Base-by-base conservation (phyloP, 2,113 vertebrate genomes). In the Helogale parvula region DNA sequence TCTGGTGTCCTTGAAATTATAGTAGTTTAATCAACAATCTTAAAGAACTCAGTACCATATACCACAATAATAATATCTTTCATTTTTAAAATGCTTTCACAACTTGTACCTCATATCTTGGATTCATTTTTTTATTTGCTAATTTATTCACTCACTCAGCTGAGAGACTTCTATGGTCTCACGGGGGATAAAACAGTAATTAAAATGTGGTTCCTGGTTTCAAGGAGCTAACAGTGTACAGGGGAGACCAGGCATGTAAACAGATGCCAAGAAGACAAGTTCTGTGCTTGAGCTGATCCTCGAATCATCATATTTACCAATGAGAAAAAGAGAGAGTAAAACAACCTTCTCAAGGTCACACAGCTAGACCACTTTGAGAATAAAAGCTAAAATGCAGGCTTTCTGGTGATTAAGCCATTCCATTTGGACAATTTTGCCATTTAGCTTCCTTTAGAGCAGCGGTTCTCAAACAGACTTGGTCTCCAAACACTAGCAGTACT, bases 41-140 rank as follows among this genome's bases (percentile, higher is more conserved):
- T 45, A 50, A 91, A 94, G 85, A 94, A 93, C 14, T 52, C 50
- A 35, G 7, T 76, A 47, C 19, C 29, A 29, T 33, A 31, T 57
- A 45, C 3, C 38, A 52, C 25, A 45, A 63, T 79, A 72, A 86
- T 88, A 92, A 72, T 41, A 60, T 2, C 17, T 85, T 88, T 94
- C 45, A 45, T 91, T 96, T 90, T 17, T 50, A 96, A 95, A 85
- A 81, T 74, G n/a, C 6, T 88, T 95, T 72, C n/a, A 90, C 47
- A 45, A 92, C 29, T 29, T 47, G 65, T 31, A 81, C 81, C 38
- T 88, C 45, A 63, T 21, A 13, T 94, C 89, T 97, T 85, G 35
- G 69, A 94, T 95, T 94, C 38, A 50, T 94, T 97, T 96, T 69
- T 97, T 85, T 97, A 95, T 97, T 96, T 98, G 94, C 54, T 97